Evolutionary conservation across 1,140 invertebrate species (phyloP).

Genomic region (Acyrthosiphon pisum): DNA sequence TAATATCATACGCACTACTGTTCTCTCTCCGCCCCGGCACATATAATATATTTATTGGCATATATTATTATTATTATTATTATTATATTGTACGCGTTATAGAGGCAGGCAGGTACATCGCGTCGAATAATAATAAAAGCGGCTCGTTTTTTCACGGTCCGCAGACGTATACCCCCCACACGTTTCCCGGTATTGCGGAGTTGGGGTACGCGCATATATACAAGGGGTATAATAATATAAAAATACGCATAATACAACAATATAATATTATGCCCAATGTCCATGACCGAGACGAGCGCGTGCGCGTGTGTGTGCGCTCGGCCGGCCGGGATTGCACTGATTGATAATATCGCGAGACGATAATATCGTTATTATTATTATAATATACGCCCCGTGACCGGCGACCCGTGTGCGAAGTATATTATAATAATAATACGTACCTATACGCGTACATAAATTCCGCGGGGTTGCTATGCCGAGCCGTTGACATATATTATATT

Average conservation of each 20-base stretch:
- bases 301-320: not conserved
- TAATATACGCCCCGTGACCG: too few species aligned
- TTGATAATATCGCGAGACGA: not conserved
- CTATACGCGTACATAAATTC: not conserved
- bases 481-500: not conserved
- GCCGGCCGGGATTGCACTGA: not conserved
- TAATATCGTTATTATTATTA: not conserved
- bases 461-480: not conserved
- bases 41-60: not conserved
- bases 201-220: not conserved
- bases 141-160: constrained; percentile 41
- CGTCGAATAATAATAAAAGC: not conserved
- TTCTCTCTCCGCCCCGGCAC: not conserved
- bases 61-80: not conserved
- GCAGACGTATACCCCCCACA: constrained; percentile 4
- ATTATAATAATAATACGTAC: not conserved
- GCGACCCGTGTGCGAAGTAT: not conserved
- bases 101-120: not conserved
- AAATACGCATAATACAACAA: not conserved
- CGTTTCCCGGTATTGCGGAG: not conserved
- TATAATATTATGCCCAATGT: too few species aligned
- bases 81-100: not conserved
- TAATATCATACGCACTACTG: not conserved
- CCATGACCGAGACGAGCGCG: not conserved
- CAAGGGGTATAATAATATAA: not conserved